Conservation (phyloP, 2,797 vertebrate species). For the Delichon dasypus region DNA sequence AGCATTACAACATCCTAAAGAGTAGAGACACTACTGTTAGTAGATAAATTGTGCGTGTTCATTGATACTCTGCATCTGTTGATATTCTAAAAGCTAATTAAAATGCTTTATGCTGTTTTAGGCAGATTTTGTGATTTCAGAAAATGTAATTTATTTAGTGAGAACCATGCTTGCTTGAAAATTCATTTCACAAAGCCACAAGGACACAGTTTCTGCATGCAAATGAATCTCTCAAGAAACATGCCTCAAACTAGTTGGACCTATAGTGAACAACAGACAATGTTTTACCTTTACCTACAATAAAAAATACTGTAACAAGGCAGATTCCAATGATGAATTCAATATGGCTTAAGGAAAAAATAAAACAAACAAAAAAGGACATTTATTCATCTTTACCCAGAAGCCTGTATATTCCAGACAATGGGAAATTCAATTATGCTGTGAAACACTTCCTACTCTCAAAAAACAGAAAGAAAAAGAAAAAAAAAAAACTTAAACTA, state of each 20-base stretch:
- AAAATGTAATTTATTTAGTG: slow-evolving; percentile 63
- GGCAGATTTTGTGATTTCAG: slow-evolving; percentile 65
- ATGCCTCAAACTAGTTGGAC: neutral
- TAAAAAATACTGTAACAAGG: neutral
- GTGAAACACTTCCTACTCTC: neutral
- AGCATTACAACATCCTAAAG: slow-evolving; percentile 42
- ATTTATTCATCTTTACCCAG: neutral
- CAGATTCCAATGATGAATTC: neutral
- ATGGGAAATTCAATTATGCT: slow-evolving; percentile 4
- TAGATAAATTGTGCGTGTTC: slow-evolving; percentile 67
- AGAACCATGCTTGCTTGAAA: slow-evolving; percentile 55
- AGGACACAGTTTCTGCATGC: neutral
- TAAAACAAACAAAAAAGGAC: rapidly evolving
- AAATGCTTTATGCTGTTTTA: slow-evolving; percentile 68
- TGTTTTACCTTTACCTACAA: neutral
- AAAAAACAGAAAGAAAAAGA: neutral
- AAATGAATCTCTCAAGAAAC: neutral
- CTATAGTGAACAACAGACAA: neutral
- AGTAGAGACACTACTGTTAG: slow-evolving; percentile 45
- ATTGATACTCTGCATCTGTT: slow-evolving; percentile 56
- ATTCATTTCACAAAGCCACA: neutral
- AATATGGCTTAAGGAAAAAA: neutral
- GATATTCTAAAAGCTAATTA: slow-evolving; percentile 71
- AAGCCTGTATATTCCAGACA: neutral
- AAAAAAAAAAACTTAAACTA: no score